Conservation (phyloP, 2,113 vertebrate genomes). For the Chrysemys picta region DNA sequence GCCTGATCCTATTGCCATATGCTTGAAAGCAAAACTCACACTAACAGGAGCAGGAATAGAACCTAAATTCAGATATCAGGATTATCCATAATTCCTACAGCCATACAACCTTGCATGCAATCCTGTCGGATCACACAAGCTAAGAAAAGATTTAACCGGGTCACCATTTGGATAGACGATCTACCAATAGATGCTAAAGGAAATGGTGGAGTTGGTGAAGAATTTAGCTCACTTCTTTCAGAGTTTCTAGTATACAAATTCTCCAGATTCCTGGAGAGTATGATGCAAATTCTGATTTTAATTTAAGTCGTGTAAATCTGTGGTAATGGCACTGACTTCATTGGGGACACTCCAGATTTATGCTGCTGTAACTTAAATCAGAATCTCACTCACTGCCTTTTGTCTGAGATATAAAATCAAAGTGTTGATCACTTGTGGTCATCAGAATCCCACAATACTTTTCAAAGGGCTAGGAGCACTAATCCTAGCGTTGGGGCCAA, state of each 20-base stretch:
- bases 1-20: not conserved
- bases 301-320: not conserved
- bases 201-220: not conserved
- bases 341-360: not conserved
- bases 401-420: not conserved
- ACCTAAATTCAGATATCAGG: not conserved
- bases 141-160: not conserved
- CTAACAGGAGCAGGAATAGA: not conserved
- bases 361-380: not conserved
- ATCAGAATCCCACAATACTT: not conserved
- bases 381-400: not conserved
- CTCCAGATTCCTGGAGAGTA: not conserved
- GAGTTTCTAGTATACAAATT: not conserved
- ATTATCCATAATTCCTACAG: not conserved
- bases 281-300: not conserved
- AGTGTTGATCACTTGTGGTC: not conserved
- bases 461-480: not conserved
- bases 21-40: not conserved
- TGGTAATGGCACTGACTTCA: not conserved
- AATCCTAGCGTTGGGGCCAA: not conserved
- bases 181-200: not conserved
- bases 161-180: not conserved
- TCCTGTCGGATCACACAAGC: not conserved
- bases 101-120: not conserved
- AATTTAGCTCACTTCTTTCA: not conserved